Base-by-base conservation (phyloP, 2,888 invertebrate genomes). In the Melinaea menophilus region DNA sequence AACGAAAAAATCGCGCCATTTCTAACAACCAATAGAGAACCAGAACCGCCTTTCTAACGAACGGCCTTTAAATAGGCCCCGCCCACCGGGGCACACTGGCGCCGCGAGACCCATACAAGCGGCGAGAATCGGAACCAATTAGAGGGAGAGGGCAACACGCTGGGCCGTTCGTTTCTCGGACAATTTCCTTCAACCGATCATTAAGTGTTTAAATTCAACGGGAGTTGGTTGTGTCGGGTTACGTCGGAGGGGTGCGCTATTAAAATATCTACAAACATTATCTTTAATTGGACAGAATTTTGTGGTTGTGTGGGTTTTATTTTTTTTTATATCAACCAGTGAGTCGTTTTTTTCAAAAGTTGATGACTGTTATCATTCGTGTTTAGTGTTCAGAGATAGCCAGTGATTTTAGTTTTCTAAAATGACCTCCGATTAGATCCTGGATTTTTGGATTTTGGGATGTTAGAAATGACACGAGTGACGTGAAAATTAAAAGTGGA, bases 191-290 rank as follows among this genome's bases (percentile, higher is more conserved):
- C 90, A 90, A 90, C 90, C 86, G 85, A 84, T 90, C 90, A 90
- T 90, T 90, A 90, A 90, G 90, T 90, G 90, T 90, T 90, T 90
- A 90, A 90, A 85, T 86, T 86, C 90, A 83, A 86, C 88, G 83
- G 83, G 88, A 88, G 90, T 87, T 90, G 90, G 90, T 90, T 90
- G 90, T 90, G 90, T 90, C 90, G 88, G 85, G 79, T 90, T 90
- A 88, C 90, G 75, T 80, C 88, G 87, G 88, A 87, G 90, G 90
- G 90, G 88, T 82, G 83, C 87, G 85, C 87, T 89, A 90, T 90
- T 90, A 90, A 90, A 90, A 90, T 89, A 88, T 90, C 89, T 85
- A 88, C 89, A 89, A 89, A 89, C 89, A 90, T 90, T 90, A 90
- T 84, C 89, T 89, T 88, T 90, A 90, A 90, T 90, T 90, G 90